phyloP scores from a whole-genome alignment of 2,113 vertebrate genomes.

The Empidonax traillii region DNA sequence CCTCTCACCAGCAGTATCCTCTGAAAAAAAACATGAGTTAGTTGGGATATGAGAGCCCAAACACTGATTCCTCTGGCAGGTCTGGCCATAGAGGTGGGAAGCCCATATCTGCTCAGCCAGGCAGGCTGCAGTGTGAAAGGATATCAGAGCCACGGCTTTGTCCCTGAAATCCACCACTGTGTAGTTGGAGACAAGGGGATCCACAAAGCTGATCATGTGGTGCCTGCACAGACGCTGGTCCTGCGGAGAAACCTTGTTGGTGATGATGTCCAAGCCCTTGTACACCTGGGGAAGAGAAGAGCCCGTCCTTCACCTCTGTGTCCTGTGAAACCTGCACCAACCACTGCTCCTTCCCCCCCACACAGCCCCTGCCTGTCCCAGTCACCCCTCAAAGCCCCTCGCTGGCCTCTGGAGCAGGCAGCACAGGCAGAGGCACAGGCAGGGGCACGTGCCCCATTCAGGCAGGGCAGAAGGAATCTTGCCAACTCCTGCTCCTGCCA shows the following conservation, averaged over 20 bases:
- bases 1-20: neutral
- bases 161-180: slow-evolving; percentile 95
- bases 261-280: slow-evolving; percentile 93
- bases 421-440: neutral
- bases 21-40: neutral
- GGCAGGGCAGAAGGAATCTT: neutral
- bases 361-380: neutral
- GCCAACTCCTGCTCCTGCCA: neutral
- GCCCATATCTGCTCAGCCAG: neutral
- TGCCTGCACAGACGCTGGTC: slow-evolving; percentile 87
- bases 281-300: slow-evolving; percentile 82
- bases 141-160: slow-evolving; percentile 90
- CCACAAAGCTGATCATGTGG: slow-evolving; percentile 97
- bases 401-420: neutral
- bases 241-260: slow-evolving; percentile 89
- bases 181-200: slow-evolving; percentile 88
- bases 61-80: neutral
- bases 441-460: neutral
- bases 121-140: slow-evolving; percentile 68
- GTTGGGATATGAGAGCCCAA: neutral
- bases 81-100: neutral
- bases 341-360: accelerated
- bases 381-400: neutral
- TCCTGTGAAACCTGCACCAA: accelerated
- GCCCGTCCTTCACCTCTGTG: neutral